These are phyloP conservation scores for Tillus elongatus DNA, from an alignment of 2,888 invertebrate genomes.

Conservation along the genomic window DNA sequence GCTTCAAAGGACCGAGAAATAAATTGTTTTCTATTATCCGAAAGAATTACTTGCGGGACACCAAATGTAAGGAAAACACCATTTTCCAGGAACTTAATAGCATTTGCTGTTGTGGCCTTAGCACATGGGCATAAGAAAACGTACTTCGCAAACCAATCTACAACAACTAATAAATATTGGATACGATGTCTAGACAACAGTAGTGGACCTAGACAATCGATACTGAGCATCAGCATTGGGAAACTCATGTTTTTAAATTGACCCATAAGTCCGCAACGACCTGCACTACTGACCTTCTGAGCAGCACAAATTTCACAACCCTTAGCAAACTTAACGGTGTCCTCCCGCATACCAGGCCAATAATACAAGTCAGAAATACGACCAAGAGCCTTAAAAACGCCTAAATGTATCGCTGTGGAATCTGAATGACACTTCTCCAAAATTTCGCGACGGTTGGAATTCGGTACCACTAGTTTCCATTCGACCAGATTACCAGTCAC, in stretches of 20 bases:
- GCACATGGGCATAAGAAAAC: neutral
- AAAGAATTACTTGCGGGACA: too few species aligned
- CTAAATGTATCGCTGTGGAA: constrained; percentile 5
- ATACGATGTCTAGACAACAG: constrained; percentile 8
- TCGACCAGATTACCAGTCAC: constrained; percentile 6
- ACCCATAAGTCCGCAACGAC: constrained; percentile 10
- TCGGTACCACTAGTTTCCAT: constrained; percentile 10
- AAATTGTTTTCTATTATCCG: too few species aligned
- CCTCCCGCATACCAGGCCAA: constrained; percentile 9
- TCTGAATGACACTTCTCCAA: constrained; percentile 7
- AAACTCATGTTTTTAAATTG: constrained; percentile 2
- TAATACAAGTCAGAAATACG: constrained; percentile 7
- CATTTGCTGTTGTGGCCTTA: too few species aligned
- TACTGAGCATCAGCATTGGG: constrained; percentile 7
- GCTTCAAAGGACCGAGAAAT: too few species aligned
- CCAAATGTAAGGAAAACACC: too few species aligned
- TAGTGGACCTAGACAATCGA: constrained; percentile 10
- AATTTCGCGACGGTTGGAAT: neutral
- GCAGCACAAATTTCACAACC: constrained; percentile 11
- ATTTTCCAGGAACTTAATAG: too few species aligned
- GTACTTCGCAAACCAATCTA: constrained; percentile 13
- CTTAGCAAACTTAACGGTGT: neutral
- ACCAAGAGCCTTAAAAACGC: neutral
- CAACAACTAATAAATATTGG: constrained; percentile 10
- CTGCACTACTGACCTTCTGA: neutral